phyloP scores from a whole-genome alignment of 1,140 invertebrate genomes.

The Microplitis demolitor region DNA sequence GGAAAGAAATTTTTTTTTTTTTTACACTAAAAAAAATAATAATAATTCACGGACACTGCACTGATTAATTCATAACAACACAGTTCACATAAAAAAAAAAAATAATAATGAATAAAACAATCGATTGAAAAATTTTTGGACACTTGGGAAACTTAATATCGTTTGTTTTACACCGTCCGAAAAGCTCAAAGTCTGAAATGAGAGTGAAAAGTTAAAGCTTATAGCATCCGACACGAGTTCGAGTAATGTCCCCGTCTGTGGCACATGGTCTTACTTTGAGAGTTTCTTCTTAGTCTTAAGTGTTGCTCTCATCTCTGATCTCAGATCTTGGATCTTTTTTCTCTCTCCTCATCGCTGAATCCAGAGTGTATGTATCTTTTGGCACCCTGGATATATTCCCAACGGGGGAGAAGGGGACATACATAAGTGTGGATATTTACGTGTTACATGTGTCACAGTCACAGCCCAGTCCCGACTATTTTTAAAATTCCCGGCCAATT shows the following conservation, averaged over 20 bases:
- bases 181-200: constrained; percentile 50
- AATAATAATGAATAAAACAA: too few relatives aligned
- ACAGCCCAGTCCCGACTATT: constrained; percentile 48
- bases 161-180: constrained; percentile 36
- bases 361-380: constrained; percentile 34
- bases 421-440: constrained; percentile 35
- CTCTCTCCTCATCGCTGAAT: constrained; percentile 21
- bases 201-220: constrained; percentile 43
- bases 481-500: constrained; percentile 52
- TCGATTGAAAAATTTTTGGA: too few relatives aligned
- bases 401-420: too few relatives aligned
- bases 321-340: constrained; percentile 10
- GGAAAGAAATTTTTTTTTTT: background rate
- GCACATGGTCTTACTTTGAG: constrained; percentile 39
- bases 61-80: background rate
- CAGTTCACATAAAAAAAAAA: background rate
- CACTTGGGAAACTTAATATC: too few relatives aligned
- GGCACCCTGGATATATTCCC: constrained; percentile 37
- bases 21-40: background rate
- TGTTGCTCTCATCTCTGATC: background rate
- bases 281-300: constrained; percentile 13
- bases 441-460: constrained; percentile 36
- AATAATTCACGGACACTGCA: background rate
- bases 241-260: constrained; percentile 30
- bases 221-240: constrained; percentile 25